Base-by-base conservation (phyloP, 2,113 vertebrate genomes). In the Megalops atlanticus region DNA sequence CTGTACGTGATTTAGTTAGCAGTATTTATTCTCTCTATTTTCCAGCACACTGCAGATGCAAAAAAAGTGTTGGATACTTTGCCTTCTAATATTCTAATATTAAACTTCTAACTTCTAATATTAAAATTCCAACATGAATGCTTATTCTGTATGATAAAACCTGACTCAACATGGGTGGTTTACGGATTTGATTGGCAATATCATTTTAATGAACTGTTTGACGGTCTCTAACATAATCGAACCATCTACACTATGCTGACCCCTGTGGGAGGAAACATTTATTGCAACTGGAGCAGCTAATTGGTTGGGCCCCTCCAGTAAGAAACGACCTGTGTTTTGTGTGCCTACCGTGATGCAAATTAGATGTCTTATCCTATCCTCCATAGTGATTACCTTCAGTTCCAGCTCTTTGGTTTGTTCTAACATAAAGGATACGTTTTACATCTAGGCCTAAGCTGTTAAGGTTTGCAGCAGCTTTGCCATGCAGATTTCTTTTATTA, bases 251-350 rank as follows among this genome's bases (percentile, higher is more conserved):
- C 35, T 70, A 70, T 70, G 68, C 11, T 70, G 68, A 33, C 68
- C 68, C 14, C 68, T 70, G 31, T 35, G 68, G 31, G 68, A 70
- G 3, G 15, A 16, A 35, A 70, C 33, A 35, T 33, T 12, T 35
- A 70, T 70, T 70, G 31, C 68, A 70, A 35, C 31, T 70, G 68
- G 33, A 74, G n/a, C 24, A 75, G 73, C 52, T n/a, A 24, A 58
- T n/a, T 58, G 45, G 45, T 3, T 49, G 18, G 45, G 18, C 45
- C 49, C 49, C 14, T 12, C 16, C n/a, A n/a, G 18, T 52, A 18
- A 0, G 14, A 11, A 52, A 16, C 18, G 49, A 16, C 16, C 14
- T 14, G 14, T 45, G 43, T 45, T 45, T 45, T 45, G 14, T 7
- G 5, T 7, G 15, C 11, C 21, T 16, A 24, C 21, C n/a, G 21